Evolutionary conservation across 2,888 invertebrate species (phyloP).

Genomic region (Caenorhabditis virilis): DNA sequence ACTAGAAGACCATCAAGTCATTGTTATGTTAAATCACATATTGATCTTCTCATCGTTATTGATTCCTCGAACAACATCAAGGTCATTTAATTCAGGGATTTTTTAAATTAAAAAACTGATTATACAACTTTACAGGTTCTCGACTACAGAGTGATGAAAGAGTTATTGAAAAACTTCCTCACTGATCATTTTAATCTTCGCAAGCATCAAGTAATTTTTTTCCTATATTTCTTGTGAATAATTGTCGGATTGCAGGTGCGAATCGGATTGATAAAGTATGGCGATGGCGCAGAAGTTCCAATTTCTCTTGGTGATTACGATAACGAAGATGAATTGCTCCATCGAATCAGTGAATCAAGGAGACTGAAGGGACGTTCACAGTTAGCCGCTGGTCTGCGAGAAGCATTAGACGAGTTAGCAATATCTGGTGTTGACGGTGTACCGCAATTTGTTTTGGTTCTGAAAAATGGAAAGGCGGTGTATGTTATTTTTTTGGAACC

Average conservation of each 20-base stretch:
- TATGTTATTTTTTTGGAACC: slow-evolving; percentile 22
- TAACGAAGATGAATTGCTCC: slow-evolving; percentile 55
- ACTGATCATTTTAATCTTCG: slow-evolving; percentile 62
- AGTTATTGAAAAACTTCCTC: slow-evolving; percentile 63
- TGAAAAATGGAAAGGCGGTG: slow-evolving; percentile 64
- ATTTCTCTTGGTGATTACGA: slow-evolving; percentile 65
- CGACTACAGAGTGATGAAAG: slow-evolving; percentile 67
- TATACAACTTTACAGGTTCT: slow-evolving; percentile 27
- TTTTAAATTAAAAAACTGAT: background rate
- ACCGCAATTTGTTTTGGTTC: slow-evolving; percentile 58
- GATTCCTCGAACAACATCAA: slow-evolving; percentile 65
- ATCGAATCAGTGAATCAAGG: slow-evolving; percentile 58
- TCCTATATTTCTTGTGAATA: background rate
- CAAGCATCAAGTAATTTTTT: slow-evolving; percentile 50
- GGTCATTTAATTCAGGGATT: no score
- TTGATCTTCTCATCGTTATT: slow-evolving; percentile 64
- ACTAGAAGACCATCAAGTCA: slow-evolving; percentile 32
- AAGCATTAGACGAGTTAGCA: slow-evolving; percentile 60
- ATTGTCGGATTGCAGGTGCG: slow-evolving; percentile 25
- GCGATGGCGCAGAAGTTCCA: slow-evolving; percentile 62
- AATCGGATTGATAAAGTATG: slow-evolving; percentile 65
- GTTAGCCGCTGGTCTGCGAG: slow-evolving; percentile 60
- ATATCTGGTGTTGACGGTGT: slow-evolving; percentile 55
- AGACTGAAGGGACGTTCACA: slow-evolving; percentile 61
- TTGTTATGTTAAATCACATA: slow-evolving; percentile 55